These are phyloP conservation scores for Sinocyclocheilus rhinocerous DNA, from an alignment of 2,113 vertebrate genomes.

Conservation along the genomic window DNA sequence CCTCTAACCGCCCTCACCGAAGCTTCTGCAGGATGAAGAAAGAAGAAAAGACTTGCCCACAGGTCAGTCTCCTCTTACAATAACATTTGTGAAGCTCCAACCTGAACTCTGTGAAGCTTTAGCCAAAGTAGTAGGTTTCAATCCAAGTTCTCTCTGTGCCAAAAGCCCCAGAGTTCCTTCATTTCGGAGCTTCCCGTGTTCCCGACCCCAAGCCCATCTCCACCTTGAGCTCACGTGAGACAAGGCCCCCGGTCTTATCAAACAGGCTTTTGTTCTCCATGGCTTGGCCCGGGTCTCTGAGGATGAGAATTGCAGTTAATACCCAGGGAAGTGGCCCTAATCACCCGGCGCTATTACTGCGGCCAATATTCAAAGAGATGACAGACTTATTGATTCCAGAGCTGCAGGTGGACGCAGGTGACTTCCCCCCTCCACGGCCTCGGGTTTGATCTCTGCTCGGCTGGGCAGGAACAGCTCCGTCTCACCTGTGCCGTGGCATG, in stretches of 20 bases:
- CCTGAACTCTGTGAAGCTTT: constrained; percentile 27
- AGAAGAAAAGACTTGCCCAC: constrained; percentile 14
- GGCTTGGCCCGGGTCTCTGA: constrained; percentile 65
- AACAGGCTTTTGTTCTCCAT: constrained; percentile 77
- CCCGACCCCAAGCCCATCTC: constrained; percentile 16
- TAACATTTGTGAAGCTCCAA: constrained; percentile 15
- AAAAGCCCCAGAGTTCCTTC: constrained; percentile 36
- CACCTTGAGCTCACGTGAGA: constrained; percentile 58
- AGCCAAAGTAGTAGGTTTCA: constrained; percentile 9
- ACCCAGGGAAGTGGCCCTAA: constrained; percentile 77
- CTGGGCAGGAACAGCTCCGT: constrained; percentile 57
- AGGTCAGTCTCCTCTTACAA: constrained; percentile 29
- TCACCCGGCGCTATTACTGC: constrained; percentile 76
- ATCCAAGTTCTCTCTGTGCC: not conserved
- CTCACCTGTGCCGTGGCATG: constrained; percentile 32
- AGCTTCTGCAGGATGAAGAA: not conserved
- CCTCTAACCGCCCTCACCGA: not conserved
- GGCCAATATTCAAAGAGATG: constrained; percentile 78
- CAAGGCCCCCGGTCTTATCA: constrained; percentile 63
- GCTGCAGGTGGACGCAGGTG: constrained; percentile 60
- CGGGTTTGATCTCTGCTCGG: constrained; percentile 72
- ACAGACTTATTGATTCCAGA: constrained; percentile 81
- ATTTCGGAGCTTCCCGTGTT: constrained; percentile 31
- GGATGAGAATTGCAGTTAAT: constrained; percentile 80
- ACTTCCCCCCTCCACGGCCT: constrained; percentile 53